Evolutionary conservation across 1,140 invertebrate species (phyloP).

Genomic region (Trichoplusia ni): DNA sequence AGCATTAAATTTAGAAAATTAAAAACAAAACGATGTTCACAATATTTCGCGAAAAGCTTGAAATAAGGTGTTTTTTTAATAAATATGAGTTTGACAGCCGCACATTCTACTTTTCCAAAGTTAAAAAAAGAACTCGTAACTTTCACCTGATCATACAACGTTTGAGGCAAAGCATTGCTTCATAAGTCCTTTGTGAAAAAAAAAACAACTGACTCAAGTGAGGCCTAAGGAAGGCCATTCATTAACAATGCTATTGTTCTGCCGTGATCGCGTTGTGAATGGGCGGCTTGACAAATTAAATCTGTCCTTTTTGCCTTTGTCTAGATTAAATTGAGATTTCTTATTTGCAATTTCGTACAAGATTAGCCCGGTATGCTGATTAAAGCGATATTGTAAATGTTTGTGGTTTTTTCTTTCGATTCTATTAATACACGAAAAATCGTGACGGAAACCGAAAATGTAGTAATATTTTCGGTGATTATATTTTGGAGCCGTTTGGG

Average conservation of each 20-base stretch:
- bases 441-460: too few species aligned
- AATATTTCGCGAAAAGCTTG: too few species aligned
- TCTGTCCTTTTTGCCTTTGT: conserved; percentile 30
- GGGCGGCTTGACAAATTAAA: conserved; percentile 31
- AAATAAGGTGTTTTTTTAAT: too few species aligned
- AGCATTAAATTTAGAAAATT: too few species aligned
- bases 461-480: too few species aligned
- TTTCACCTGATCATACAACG: background rate
- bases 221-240: conserved; percentile 23
- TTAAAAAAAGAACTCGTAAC: background rate
- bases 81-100: too few species aligned
- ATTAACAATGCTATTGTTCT: conserved; percentile 34
- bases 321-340: conserved; percentile 33
- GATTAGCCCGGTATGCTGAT: background rate
- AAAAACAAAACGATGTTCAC: too few species aligned
- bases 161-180: conserved; percentile 7
- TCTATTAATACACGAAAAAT: background rate
- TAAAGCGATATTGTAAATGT: background rate
- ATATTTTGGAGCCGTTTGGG: too few species aligned
- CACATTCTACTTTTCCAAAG: too few species aligned
- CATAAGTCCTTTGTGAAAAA: conserved; percentile 12
- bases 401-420: background rate
- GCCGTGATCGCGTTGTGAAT: conserved; percentile 18
- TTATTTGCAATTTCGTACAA: conserved; percentile 21
- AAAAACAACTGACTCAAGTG: conserved; percentile 6